These are phyloP conservation scores for Xiphias gladius DNA, from an alignment of 2,113 vertebrate genomes.

Conservation along the genomic window DNA sequence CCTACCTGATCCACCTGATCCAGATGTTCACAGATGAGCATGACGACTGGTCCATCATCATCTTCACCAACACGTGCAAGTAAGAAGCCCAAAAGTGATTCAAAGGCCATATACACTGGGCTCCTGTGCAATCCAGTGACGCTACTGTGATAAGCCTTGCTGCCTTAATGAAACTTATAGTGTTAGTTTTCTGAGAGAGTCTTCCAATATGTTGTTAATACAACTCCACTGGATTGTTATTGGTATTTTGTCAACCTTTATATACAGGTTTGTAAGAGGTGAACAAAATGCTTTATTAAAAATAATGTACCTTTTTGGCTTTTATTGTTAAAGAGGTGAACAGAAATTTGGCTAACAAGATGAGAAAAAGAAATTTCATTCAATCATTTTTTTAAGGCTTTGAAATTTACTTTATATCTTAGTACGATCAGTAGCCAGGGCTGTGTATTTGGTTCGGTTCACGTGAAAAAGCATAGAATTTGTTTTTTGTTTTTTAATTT, in stretches of 20 bases:
- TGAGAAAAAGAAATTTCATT: no score
- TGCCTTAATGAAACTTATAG: not conserved
- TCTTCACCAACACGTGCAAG: conserved; percentile 99
- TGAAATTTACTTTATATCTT: not conserved
- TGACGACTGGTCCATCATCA: conserved; percentile 93
- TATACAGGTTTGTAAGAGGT: not conserved
- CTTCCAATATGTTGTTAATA: no score
- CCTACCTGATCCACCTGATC: conserved; percentile 93
- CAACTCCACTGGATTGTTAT: not conserved
- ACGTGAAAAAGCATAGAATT: not conserved
- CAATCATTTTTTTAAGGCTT: not conserved
- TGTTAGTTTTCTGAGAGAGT: no score
- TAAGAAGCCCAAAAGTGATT: conserved; percentile 73
- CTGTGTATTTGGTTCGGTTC: not conserved
- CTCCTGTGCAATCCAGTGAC: not conserved
- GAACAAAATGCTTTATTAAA: not conserved
- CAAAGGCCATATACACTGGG: not conserved
- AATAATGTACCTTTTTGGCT: not conserved
- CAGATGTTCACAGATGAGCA: conserved; percentile 93
- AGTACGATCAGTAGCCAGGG: not conserved
- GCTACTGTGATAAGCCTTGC: not conserved
- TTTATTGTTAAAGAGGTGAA: not conserved
- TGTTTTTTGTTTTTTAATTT: not conserved
- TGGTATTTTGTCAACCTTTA: not conserved
- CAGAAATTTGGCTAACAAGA: not conserved